Percentiles rank a stretch among this genome's conserved stretches.
phyloP scores from a whole-genome alignment of 1,140 invertebrate genomes.

The Drosophila lacteicornis region DNA sequence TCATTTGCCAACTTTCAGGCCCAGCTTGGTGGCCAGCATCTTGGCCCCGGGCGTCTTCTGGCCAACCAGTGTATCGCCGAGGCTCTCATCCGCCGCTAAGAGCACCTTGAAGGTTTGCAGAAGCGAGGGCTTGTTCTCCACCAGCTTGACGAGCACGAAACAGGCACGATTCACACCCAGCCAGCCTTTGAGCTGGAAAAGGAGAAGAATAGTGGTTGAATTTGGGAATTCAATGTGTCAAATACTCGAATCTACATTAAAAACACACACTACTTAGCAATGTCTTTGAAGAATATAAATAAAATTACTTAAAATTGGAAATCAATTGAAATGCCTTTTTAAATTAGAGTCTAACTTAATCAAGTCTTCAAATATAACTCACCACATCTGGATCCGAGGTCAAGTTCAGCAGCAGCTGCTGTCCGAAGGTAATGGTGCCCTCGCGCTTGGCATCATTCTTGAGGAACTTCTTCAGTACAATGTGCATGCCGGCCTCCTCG shows the following conservation, averaged over 20 bases:
- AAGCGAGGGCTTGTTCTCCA: constrained; percentile 85
- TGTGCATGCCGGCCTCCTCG: constrained; percentile 93
- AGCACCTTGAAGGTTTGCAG: constrained; percentile 6
- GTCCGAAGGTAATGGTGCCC: constrained; percentile 85
- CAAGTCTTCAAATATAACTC: neutral
- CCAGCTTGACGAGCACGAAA: constrained; percentile 86
- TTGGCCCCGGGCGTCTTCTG: constrained; percentile 85
- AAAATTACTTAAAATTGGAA: neutral
- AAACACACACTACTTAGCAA: constrained; percentile 1
- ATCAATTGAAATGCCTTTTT: too few species aligned
- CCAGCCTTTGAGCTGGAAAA: constrained; percentile 85
- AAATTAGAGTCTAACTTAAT: neutral
- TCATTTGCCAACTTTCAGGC: constrained; percentile 24
- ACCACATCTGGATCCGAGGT: constrained; percentile 58
- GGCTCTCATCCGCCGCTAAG: constrained; percentile 34
- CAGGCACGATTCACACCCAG: constrained; percentile 87
- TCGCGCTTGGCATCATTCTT: constrained; percentile 87
- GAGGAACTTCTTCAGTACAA: constrained; percentile 92
- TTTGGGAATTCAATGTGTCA: neutral
- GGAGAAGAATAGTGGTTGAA: neutral
- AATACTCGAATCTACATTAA: constrained; percentile 8
- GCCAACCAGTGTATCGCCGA: constrained; percentile 75
- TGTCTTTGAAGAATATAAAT: neutral
- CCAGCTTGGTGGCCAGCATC: constrained; percentile 86
- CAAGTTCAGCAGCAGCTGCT: constrained; percentile 84